Evolutionary conservation across 1,140 invertebrate genomes (phyloP).

Genomic region (Drosophila guanche): DNA sequence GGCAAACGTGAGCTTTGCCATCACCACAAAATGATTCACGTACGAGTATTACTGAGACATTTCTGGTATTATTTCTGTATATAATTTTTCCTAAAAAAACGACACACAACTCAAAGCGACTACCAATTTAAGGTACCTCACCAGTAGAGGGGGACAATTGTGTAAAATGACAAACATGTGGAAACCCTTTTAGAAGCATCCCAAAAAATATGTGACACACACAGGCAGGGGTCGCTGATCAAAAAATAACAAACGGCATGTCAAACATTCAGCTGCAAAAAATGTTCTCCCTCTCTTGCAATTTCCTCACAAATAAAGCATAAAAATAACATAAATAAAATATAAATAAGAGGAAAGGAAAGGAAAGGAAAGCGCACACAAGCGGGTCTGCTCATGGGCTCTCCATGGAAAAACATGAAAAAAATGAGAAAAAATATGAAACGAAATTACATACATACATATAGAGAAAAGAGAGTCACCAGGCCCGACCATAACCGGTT

Average conservation of each 20-base stretch:
- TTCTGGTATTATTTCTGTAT: neutral
- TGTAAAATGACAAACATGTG: slow-evolving; percentile 44
- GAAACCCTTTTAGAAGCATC: slow-evolving; percentile 31
- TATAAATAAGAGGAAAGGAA: slow-evolving; percentile 26
- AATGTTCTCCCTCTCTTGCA: slow-evolving; percentile 27
- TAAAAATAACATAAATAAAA: slow-evolving; percentile 11
- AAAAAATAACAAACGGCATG: slow-evolving; percentile 76
- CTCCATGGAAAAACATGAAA: slow-evolving; percentile 52
- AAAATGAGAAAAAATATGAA: neutral
- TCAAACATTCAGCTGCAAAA: slow-evolving; percentile 64
- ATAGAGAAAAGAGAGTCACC: slow-evolving; percentile 29
- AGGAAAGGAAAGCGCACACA: slow-evolving; percentile 7
- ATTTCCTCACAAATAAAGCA: slow-evolving; percentile 45
- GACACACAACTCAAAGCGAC: neutral
- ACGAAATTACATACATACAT: slow-evolving; percentile 22
- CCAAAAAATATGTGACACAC: slow-evolving; percentile 15
- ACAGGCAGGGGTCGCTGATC: slow-evolving; percentile 42
- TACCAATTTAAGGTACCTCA: slow-evolving; percentile 8
- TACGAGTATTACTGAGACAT: no score
- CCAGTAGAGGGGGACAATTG: neutral
- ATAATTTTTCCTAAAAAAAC: neutral
- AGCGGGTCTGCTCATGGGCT: slow-evolving; percentile 6
- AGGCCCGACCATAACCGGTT: slow-evolving; percentile 23
- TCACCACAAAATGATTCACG: neutral
- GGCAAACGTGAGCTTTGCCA: slow-evolving; percentile 24